A percentile compares a stretch with the other conserved stretches of the same genome.
Evolutionary conservation across 2,113 vertebrate genomes (phyloP).

Genomic region (Oxygymnocypris stewartii): DNA sequence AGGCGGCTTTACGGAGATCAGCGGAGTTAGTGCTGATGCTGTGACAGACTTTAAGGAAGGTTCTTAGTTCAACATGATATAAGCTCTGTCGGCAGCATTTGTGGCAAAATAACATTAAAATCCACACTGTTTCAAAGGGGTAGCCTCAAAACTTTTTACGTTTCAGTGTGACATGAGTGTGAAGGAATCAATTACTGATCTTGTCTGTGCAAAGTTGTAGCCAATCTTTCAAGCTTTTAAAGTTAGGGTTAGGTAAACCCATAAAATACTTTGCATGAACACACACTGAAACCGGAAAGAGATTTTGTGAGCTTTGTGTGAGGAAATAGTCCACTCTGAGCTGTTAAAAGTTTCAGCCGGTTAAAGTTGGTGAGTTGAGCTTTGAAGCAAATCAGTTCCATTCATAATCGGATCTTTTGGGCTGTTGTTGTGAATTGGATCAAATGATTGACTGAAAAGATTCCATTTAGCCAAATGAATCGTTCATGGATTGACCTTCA

Average conservation of each 20-base stretch:
- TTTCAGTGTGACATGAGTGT: background rate
- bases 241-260: background rate
- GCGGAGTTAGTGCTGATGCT: background rate
- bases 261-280: background rate
- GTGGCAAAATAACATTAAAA: background rate
- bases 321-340: background rate
- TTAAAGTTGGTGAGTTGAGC: background rate
- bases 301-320: background rate
- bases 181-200: background rate
- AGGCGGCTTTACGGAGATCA: constrained; percentile 2
- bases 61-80: background rate
- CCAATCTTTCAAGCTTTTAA: background rate
- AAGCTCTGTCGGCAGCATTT: constrained; percentile 4
- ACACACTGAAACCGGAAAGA: background rate
- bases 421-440: background rate
- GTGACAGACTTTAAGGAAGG: background rate
- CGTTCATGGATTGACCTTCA: background rate
- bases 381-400: background rate
- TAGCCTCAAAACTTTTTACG: background rate
- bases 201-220: background rate
- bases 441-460: background rate
- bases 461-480: background rate
- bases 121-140: background rate
- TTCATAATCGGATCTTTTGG: background rate
- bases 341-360: background rate